Evolutionary conservation across 2,888 invertebrate species (phyloP).

Genomic region (Gastrophysa polygoni): DNA sequence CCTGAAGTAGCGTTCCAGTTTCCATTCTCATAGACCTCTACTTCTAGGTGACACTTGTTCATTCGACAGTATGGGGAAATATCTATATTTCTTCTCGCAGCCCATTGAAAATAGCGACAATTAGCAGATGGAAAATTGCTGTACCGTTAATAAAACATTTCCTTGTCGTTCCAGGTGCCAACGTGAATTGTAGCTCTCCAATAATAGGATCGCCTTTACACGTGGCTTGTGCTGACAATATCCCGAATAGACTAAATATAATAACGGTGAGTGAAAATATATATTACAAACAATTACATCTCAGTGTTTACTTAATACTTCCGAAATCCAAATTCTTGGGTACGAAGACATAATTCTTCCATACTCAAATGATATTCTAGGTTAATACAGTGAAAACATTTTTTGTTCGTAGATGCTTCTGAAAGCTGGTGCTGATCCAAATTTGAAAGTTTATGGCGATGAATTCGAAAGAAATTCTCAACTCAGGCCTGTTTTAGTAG

Average conservation of each 20-base stretch:
- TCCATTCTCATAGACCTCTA: too few relatives aligned
- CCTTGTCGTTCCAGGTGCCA: constrained; percentile 72
- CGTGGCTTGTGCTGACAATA: constrained; percentile 82
- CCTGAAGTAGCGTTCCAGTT: too few relatives aligned
- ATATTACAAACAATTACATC: neutral
- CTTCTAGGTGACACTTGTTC: too few relatives aligned
- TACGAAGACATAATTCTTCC: too few relatives aligned
- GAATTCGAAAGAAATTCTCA: constrained; percentile 70
- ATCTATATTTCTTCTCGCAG: too few relatives aligned
- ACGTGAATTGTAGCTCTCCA: constrained; percentile 80
- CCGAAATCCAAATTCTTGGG: too few relatives aligned
- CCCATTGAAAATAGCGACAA: too few relatives aligned
- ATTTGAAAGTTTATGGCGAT: constrained; percentile 75
- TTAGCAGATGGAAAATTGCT: too few relatives aligned
- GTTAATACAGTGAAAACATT: neutral
- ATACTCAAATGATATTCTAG: too few relatives aligned
- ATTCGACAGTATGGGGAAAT: too few relatives aligned
- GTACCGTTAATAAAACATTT: too few relatives aligned
- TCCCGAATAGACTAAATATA: constrained; percentile 66
- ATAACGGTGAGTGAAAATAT: constrained; percentile 45
- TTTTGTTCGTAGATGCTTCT: constrained; percentile 64
- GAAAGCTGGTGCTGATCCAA: constrained; percentile 76
- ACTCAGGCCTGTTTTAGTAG: constrained; percentile 79
- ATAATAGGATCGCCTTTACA: constrained; percentile 83
- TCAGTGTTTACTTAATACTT: too few relatives aligned